phyloP scores from a whole-genome alignment of 2,113 vertebrate genomes.

The Ictalurus punctatus region DNA sequence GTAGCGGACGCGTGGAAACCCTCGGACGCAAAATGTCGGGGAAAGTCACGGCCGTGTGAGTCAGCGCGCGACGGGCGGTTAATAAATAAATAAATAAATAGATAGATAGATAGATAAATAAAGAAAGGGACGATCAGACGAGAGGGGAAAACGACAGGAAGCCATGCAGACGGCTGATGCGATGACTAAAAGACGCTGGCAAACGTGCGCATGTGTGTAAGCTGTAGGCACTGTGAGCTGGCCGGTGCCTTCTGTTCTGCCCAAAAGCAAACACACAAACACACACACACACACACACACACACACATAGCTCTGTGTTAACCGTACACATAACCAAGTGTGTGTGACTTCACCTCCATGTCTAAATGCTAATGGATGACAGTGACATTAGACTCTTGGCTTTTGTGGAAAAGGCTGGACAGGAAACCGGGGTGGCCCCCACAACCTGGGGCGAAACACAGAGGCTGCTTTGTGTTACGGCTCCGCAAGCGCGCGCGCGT shows the following conservation, averaged over 20 bases:
- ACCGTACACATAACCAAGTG: conserved; percentile 44
- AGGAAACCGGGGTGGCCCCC: conserved; percentile 69
- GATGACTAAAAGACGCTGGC: conserved; percentile 65
- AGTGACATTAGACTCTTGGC: conserved; percentile 64
- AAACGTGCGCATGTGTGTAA: conserved; percentile 31
- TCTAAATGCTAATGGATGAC: conserved; percentile 57
- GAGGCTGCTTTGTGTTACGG: conserved; percentile 73
- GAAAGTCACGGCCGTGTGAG: conserved; percentile 61
- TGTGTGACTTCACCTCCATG: conserved; percentile 57
- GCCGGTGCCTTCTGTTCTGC: conserved; percentile 50
- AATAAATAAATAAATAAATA: neutral
- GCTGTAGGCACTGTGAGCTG: conserved; percentile 62
- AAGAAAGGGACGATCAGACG: conserved; percentile 47
- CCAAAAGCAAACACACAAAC: conserved; percentile 30
- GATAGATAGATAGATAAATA: conserved; percentile 43
- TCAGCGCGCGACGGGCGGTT: conserved; percentile 52
- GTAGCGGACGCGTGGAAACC: neutral
- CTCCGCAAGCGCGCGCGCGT: neutral
- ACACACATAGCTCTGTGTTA: conserved; percentile 52
- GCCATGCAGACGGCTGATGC: conserved; percentile 64
- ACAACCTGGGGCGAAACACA: conserved; percentile 71
- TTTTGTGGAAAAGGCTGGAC: conserved; percentile 69
- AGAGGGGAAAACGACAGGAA: conserved; percentile 60
- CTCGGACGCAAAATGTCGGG: conserved; percentile 57
- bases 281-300: conserved; percentile 33